Base-by-base conservation (phyloP, 1,140 invertebrate genomes). In the Saccostrea glomerata region DNA sequence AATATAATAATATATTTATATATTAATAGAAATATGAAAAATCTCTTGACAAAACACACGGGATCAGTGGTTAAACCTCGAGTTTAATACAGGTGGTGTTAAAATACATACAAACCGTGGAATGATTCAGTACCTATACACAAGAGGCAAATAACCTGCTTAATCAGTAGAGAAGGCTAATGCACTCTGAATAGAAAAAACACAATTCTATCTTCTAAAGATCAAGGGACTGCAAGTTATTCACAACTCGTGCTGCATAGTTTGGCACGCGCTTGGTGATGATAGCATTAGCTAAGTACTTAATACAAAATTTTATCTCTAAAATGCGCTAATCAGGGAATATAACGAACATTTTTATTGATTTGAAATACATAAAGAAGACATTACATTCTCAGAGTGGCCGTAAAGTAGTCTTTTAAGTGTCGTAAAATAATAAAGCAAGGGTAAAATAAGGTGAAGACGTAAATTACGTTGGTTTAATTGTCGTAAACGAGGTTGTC, bases 391-490 rank as follows among this genome's bases (percentile, higher is more conserved):
- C 70, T 77, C 70, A 30, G 70, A 77, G 70, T 77, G 36, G 70
- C 70, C 23, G 25, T 77, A 77, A 77, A 77, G 70, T 77, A 77
- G 70, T 77, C 25, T 20, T 77, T 77, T 77, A 12, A 77, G 23
- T 77, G 70, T 77, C 70, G 70, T 77, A 36, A 77, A 77, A 77
- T 77, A 77, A 77, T 77, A 77, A 77, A 77, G 70, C 70, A 30
- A 36, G 70, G 70, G 70, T 77, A 25, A 77, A 77, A 25, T 77
- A 77, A 77, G 70, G 70, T 77, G 70, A 77, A 77, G 70, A 15
- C 70, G 70, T 77, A 77, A 77, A 77, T 25, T 77, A 30, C 4
- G 70, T 36, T 77, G 25, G 23, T 77, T 77, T 77, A 13, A 77
- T 77, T 77, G 70, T 77, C 70, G 70, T 30, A 77, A 77, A 36